phyloP scores from a whole-genome alignment of 2,888 invertebrate genomes.

The Protophormia terraenovae region DNA sequence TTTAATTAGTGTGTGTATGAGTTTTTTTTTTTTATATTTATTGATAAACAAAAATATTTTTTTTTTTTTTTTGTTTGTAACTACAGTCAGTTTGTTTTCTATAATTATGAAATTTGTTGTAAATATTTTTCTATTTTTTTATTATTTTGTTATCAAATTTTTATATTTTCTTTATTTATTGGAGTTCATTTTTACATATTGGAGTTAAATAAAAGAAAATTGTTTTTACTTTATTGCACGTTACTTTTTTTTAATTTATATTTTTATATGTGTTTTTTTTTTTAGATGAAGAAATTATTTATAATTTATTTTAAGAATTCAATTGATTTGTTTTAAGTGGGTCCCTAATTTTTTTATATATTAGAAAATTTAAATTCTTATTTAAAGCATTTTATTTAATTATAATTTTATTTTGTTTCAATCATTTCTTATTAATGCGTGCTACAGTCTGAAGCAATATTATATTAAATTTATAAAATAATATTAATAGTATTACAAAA shows the following conservation, averaged over 20 bases:
- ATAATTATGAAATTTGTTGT: constrained; percentile 9
- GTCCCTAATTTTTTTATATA: constrained; percentile 62
- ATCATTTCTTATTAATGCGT: constrained; percentile 35
- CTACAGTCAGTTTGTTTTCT: constrained; percentile 40
- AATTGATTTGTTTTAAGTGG: constrained; percentile 59
- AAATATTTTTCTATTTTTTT: constrained; percentile 42
- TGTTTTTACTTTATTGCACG: constrained; percentile 38
- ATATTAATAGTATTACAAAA: background rate
- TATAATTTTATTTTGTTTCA: constrained; percentile 3
- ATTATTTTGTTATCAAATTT: background rate
- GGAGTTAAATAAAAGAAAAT: constrained; percentile 6
- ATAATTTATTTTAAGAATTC: constrained; percentile 23
- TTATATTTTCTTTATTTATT: background rate
- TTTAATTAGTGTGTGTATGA: constrained; percentile 16
- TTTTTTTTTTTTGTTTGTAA: constrained; percentile 28
- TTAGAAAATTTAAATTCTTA: constrained; percentile 49
- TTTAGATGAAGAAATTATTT: constrained; percentile 5
- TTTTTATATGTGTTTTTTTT: constrained; percentile 7
- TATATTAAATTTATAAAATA: background rate
- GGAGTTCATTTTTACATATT: constrained; percentile 50
- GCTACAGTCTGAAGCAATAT: constrained; percentile 54
- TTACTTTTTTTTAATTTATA: constrained; percentile 12
- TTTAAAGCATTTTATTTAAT: constrained; percentile 56
- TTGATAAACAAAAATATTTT: constrained; percentile 21
- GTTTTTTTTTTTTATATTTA: constrained; percentile 4